These are phyloP conservation scores for Drosophila niveifrons DNA, from an alignment of 2,888 invertebrate genomes.

Conservation along the genomic window DNA sequence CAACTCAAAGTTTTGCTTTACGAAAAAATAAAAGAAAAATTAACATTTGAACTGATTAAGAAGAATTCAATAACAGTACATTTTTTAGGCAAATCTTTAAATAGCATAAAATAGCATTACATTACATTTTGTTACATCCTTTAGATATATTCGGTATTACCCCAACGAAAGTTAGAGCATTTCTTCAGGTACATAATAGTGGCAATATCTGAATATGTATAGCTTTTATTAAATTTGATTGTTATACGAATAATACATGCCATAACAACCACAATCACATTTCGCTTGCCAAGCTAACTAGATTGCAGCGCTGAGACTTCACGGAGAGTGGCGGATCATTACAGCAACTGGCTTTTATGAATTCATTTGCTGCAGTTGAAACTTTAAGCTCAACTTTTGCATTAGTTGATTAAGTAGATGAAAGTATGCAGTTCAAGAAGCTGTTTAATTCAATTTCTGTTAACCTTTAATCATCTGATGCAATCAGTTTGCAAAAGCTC, in stretches of 20 bases:
- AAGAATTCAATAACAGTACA: too few relatives aligned
- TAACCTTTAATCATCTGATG: too few relatives aligned
- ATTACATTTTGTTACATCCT: too few relatives aligned
- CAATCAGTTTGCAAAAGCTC: neutral
- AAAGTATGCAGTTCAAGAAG: too few relatives aligned
- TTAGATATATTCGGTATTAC: neutral
- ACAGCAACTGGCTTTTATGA: neutral
- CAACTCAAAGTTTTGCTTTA: too few relatives aligned
- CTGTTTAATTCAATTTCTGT: too few relatives aligned
- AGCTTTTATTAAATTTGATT: conserved; percentile 26
- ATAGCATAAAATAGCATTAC: too few relatives aligned
- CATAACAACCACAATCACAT: conserved; percentile 17
- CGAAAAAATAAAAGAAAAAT: too few relatives aligned
- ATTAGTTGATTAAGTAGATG: neutral
- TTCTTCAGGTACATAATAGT: conserved; percentile 14
- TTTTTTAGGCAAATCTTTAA: too few relatives aligned
- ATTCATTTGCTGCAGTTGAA: neutral
- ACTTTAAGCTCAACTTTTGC: neutral
- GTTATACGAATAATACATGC: conserved; percentile 15
- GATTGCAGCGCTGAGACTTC: neutral
- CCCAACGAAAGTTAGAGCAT: neutral
- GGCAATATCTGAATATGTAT: conserved; percentile 16
- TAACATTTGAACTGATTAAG: too few relatives aligned
- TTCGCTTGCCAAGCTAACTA: conserved; percentile 4
- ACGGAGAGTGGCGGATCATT: neutral